A percentile compares a stretch with the other conserved stretches of the same genome.
These are phyloP conservation scores for Agapostemon virescens DNA, from an alignment of 2,888 invertebrate species.

Conservation along the genomic window DNA sequence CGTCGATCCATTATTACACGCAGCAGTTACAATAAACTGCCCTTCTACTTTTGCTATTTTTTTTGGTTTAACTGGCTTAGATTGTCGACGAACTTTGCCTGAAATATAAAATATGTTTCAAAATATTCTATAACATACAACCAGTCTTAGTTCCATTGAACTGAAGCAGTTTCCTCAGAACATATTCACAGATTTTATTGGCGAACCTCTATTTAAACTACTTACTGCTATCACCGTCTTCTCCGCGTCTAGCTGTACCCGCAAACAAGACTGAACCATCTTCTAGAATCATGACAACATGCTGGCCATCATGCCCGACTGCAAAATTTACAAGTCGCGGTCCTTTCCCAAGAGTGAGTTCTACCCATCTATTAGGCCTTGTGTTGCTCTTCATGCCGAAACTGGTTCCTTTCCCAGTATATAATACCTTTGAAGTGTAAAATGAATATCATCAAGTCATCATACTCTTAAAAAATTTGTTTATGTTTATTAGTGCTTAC, in stretches of 20 bases:
- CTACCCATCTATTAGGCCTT: constrained; percentile 84
- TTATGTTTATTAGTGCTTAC: constrained; percentile 79
- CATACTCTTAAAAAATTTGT: not conserved
- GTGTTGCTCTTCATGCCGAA: constrained; percentile 89
- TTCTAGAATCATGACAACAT: constrained; percentile 94
- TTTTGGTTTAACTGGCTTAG: constrained; percentile 95
- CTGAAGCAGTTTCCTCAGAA: not conserved
- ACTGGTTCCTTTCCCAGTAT: constrained; percentile 92
- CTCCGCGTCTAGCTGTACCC: constrained; percentile 93
- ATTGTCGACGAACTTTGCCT: constrained; percentile 86
- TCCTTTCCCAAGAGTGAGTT: constrained; percentile 86
- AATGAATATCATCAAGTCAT: not conserved
- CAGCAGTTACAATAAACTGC: constrained; percentile 89
- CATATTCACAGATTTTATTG: not conserved
- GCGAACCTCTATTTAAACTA: constrained; percentile 16
- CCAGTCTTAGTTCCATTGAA: not conserved
- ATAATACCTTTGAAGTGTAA: constrained; percentile 84
- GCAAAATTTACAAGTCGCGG: constrained; percentile 89
- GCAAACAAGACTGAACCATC: constrained; percentile 94
- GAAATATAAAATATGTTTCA: not conserved
- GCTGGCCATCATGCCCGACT: constrained; percentile 96
- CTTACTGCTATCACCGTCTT: constrained; percentile 92
- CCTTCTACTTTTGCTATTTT: constrained; percentile 95
- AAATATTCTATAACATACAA: not conserved
- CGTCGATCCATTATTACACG: constrained; percentile 97